Base-by-base conservation (phyloP, 1,140 invertebrate genomes). In the Triops cancriformis region DNA sequence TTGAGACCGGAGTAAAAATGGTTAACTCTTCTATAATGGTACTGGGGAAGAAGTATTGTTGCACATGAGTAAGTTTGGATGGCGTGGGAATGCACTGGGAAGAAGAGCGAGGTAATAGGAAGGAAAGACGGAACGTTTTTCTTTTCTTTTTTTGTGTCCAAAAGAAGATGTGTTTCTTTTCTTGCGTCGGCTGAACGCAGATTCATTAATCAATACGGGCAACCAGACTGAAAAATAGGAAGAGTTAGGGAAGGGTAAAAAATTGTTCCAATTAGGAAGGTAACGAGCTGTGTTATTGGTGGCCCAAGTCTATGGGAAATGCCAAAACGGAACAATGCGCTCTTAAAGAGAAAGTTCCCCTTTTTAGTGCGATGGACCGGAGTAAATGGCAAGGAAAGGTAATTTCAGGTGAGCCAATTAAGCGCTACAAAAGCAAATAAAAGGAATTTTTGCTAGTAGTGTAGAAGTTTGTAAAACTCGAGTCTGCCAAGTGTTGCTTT, bases 271-370 rank as follows among this genome's bases (percentile, higher is more conserved):
- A 64, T 64, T 64, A 64, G 51, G 18, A 64, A 64, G 51, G 51
- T 64, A 64, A 64, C 51, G 51, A 64, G 51, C 51, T 64, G 51
- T 64, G 51, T 64, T 23, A 64, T 64, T 64, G 51, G 51, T 64
- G 51, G 51, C 14, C 51, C 31, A 37, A 64, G 51, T 64, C 10
- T 64, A 12, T 64, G 18, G 14, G 51, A 64, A 64, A 64, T n/a
- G 51, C 51, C 31, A 37, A 64, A 64, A 64, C 51, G 51, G 51
- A 18, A 9, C 51, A 18, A 64, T 64, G 23, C 14, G 31, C 31
- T 37, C 31, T 23, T 64, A n/a, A 23, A 23, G 51, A 64, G 51
- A 64, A 64, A 64, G 51, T 18, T 23, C 23, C 7, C 51, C 23
- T 64, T 23, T 18, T 14, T 64, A 64, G 14, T n/a, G 14, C 18